These are phyloP conservation scores for Eilema caniola DNA, from an alignment of 2,888 invertebrate species.

Conservation along the genomic window DNA sequence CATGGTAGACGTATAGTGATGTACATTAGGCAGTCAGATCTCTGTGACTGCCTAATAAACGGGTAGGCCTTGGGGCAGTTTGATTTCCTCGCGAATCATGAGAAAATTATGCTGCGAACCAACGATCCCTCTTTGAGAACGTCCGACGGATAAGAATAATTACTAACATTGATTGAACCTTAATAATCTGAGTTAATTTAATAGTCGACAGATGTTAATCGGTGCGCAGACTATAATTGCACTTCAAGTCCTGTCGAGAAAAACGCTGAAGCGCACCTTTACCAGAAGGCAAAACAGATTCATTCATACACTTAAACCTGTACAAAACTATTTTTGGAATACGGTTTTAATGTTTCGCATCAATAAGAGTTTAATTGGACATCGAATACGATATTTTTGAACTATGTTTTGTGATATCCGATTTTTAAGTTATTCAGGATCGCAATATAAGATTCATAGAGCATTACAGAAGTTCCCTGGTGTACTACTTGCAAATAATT, in stretches of 20 bases:
- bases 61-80: constrained; percentile 71
- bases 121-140: constrained; percentile 79
- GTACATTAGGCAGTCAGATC: constrained; percentile 78
- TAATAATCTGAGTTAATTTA: constrained; percentile 84
- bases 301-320: constrained; percentile 37
- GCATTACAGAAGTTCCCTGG: not conserved
- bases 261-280: constrained; percentile 71
- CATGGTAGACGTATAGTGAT: constrained; percentile 68
- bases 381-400: not conserved
- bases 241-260: constrained; percentile 82
- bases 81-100: constrained; percentile 85
- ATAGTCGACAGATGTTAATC: constrained; percentile 87
- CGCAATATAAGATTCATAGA: too few relatives aligned
- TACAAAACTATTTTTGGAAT: not conserved
- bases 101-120: constrained; percentile 82
- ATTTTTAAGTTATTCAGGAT: not conserved
- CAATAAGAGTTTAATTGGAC: not conserved
- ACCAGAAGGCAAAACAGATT: constrained; percentile 59
- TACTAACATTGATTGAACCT: constrained; percentile 86
- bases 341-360: not conserved
- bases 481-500: not conserved
- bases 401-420: not conserved
- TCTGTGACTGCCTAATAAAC: constrained; percentile 83
- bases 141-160: constrained; percentile 87
- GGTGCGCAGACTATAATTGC: constrained; percentile 82